Evolutionary conservation across 2,797 vertebrate species (phyloP).

Genomic region (Australoheros facetus): DNA sequence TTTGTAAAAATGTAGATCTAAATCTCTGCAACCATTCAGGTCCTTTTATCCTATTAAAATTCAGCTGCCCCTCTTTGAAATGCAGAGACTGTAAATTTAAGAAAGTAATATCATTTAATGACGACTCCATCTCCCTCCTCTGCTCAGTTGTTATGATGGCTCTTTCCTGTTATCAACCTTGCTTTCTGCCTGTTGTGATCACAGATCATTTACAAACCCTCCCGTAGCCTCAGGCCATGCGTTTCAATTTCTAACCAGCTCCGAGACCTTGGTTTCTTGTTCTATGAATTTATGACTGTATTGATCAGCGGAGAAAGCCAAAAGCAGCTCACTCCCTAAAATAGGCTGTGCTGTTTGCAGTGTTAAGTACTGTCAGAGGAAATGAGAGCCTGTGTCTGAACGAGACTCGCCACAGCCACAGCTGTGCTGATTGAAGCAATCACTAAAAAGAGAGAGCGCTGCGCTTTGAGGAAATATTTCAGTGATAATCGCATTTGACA

Average conservation of each 20-base stretch:
- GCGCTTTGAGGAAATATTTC: constrained; percentile 55
- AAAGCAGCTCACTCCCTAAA: constrained; percentile 51
- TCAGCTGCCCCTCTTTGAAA: constrained; percentile 40
- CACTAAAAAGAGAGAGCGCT: constrained; percentile 49
- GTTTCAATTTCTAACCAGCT: constrained; percentile 61
- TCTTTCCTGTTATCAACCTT: constrained; percentile 63
- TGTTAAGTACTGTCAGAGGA: constrained; percentile 66
- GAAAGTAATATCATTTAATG: constrained; percentile 50
- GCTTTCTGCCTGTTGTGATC: constrained; percentile 61
- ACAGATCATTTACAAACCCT: constrained; percentile 65
- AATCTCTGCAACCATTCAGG: constrained; percentile 14
- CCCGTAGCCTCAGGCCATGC: constrained; percentile 42
- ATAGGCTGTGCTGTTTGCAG: constrained; percentile 55
- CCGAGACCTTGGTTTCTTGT: constrained; percentile 46
- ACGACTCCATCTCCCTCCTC: constrained; percentile 29
- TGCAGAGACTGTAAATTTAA: constrained; percentile 35
- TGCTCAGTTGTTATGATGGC: constrained; percentile 48
- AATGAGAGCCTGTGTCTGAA: constrained; percentile 57
- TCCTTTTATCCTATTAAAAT: constrained; percentile 45
- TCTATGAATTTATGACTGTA: constrained; percentile 59
- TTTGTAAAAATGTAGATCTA: constrained; percentile 20
- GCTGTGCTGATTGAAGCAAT: constrained; percentile 63
- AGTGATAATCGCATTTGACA: constrained; percentile 61
- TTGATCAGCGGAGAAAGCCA: constrained; percentile 66
- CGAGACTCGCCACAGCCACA: constrained; percentile 41